A percentile compares a stretch with the other conserved stretches of the same genome.
phyloP scores from a whole-genome alignment of 2,888 invertebrate species.

The Sphaerophoria taeniata region DNA sequence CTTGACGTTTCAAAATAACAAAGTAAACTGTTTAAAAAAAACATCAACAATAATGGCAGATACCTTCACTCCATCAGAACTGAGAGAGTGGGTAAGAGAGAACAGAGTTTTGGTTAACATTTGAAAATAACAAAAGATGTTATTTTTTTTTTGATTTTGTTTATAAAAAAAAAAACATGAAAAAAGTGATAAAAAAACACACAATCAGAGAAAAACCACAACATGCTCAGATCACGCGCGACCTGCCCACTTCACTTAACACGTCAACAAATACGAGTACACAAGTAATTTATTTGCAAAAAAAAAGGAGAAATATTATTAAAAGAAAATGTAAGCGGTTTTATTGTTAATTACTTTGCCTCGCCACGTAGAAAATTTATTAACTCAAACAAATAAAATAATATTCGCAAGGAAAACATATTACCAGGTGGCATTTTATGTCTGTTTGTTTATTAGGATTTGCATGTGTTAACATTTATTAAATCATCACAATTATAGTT shows the following conservation, averaged over 20 bases:
- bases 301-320: too few relatives aligned
- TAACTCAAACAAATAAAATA: too few relatives aligned
- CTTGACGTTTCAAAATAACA: slow-evolving; percentile 45
- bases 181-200: not conserved
- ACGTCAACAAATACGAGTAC: not conserved
- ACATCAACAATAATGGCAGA: slow-evolving; percentile 7
- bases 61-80: not conserved
- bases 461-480: too few relatives aligned
- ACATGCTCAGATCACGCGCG: not conserved
- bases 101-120: slow-evolving; percentile 17
- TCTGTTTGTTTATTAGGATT: too few relatives aligned
- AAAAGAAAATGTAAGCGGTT: too few relatives aligned
- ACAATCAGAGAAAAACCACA: not conserved
- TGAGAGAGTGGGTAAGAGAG: not conserved
- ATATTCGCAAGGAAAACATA: too few relatives aligned
- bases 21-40: slow-evolving; percentile 12
- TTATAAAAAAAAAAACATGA: not conserved
- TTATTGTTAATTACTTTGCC: too few relatives aligned
- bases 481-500: too few relatives aligned
- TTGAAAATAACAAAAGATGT: slow-evolving; percentile 1
- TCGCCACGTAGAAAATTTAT: too few relatives aligned
- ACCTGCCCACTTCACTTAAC: too few relatives aligned
- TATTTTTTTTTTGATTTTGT: slow-evolving; percentile 11
- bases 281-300: not conserved
- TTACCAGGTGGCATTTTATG: too few relatives aligned